Percentiles rank a stretch among this genome's conserved stretches.
phyloP scores from a whole-genome alignment of 2,888 invertebrate genomes.

The Nemurella pictetii region DNA sequence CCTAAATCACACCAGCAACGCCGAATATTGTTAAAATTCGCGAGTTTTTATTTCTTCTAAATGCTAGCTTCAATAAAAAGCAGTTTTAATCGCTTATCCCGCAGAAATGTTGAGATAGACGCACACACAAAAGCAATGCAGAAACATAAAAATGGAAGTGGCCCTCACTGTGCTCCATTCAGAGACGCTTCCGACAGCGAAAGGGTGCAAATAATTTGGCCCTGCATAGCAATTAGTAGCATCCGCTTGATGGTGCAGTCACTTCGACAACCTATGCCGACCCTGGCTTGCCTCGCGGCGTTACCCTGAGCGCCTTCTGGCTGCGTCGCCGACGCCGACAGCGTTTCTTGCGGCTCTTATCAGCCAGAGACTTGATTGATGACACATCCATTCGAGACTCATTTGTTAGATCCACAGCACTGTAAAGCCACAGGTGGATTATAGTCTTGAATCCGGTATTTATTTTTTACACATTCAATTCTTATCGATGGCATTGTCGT shows the following conservation, averaged over 20 bases:
- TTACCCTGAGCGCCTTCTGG: neutral
- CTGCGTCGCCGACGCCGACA: neutral
- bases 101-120: too few species aligned
- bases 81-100: too few species aligned
- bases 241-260: neutral
- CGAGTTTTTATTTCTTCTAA: neutral
- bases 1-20: neutral
- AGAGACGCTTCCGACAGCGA: too few species aligned
- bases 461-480: neutral
- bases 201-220: neutral
- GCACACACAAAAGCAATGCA: too few species aligned
- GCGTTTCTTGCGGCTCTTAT: constrained; percentile 17
- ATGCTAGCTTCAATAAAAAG: too few species aligned
- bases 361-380: constrained; percentile 21
- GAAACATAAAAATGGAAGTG: too few species aligned
- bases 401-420: constrained; percentile 25
- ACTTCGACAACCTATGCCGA: neutral
- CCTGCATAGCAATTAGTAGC: neutral
- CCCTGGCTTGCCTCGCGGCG: neutral
- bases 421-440: constrained; percentile 27
- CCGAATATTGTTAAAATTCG: neutral
- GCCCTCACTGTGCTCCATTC: too few species aligned
- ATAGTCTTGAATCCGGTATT: neutral
- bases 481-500: neutral
- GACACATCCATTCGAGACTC: constrained; percentile 19